These are phyloP conservation scores for Apomyelois bistriatella DNA, from an alignment of 2,888 invertebrate species.

Conservation along the genomic window DNA sequence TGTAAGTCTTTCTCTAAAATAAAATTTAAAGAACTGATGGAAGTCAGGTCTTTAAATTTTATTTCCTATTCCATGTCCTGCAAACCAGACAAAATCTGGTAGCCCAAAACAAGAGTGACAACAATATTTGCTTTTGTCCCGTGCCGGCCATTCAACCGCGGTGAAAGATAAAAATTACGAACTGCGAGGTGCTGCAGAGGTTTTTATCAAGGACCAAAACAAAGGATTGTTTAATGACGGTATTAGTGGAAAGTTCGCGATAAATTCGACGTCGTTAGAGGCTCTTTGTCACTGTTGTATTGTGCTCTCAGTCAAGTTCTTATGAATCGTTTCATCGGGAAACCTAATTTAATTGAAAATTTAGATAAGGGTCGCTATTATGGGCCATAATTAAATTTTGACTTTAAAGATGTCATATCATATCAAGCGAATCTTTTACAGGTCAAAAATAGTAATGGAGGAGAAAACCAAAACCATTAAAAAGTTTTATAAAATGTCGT, in stretches of 20 bases:
- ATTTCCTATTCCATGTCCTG: not conserved
- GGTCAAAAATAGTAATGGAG: not conserved
- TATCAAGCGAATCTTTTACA: not conserved
- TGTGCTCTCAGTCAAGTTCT: slow-evolving; percentile 59
- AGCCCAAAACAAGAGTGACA: slow-evolving; percentile 35
- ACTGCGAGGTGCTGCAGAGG: slow-evolving; percentile 59
- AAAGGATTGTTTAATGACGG: slow-evolving; percentile 77
- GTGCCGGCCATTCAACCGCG: slow-evolving; percentile 54
- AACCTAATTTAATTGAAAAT: slow-evolving; percentile 42
- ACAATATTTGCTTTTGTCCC: slow-evolving; percentile 61
- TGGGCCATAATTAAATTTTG: slow-evolving; percentile 1
- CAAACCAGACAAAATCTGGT: not conserved
- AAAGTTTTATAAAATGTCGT: no score
- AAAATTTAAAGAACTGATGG: no score
- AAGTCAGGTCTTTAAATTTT: no score
- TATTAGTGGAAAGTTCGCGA: slow-evolving; percentile 76
- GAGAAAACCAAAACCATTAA: no score
- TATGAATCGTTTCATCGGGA: slow-evolving; percentile 46
- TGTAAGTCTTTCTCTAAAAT: no score
- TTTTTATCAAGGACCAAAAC: slow-evolving; percentile 75
- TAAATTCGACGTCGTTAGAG: slow-evolving; percentile 72
- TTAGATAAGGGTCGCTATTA: slow-evolving; percentile 20
- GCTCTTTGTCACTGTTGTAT: slow-evolving; percentile 70
- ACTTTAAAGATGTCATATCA: not conserved
- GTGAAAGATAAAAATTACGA: slow-evolving; percentile 73